Evolutionary conservation across 2,888 invertebrate genomes (phyloP), one percentile per base, ranked within the genome.

Genomic region (Pilophorus perplexus): DNA sequence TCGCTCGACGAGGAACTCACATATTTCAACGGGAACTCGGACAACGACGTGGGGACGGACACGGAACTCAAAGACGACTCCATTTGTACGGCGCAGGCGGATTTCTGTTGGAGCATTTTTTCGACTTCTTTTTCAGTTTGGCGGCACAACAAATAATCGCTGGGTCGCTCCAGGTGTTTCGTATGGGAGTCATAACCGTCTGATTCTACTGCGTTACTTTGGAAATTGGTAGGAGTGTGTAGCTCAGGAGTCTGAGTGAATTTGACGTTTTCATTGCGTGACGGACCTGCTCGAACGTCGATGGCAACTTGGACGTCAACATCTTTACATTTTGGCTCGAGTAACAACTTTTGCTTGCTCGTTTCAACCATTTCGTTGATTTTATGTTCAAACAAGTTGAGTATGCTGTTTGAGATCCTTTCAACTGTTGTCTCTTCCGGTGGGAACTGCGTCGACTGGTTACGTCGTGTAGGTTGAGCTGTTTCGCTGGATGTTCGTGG

Each of bases 161-260:
- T 44, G 1, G 48, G 62, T 20, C 46, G 23, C 2, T 62, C 48
- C 18, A 48, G 28, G n/a, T 62, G 14, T n/a, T 28, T 62, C 1
- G 62, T 18, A 16, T 62, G 62, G 2, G 62, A 62, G 28, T 62
- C 48, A 20, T 62, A 62, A 8, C 62, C 38, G 16, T 62, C 62
- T 8, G 42, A n/a, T 1, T 22, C 3, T 14, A 33, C 18, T 6
- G 59, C 42, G 6, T 6, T 8, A 12, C 12, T 33, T 33, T 33
- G 33, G 6, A 12, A 33, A 6, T 8, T 33, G 6, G 6, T 6
- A 33, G 33, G 33, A 33, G 33, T 33, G 6, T 12, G 6, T 33
- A 33, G 12, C 33, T 33, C 33, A 8, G 6, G 6, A 6, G 6
- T 6, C 6, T 33, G 33, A 6, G 6, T 8, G 6, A 6, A 8